Evolutionary conservation across 2,797 vertebrate genomes (phyloP).

Genomic region (Peromyscus attwateri): DNA sequence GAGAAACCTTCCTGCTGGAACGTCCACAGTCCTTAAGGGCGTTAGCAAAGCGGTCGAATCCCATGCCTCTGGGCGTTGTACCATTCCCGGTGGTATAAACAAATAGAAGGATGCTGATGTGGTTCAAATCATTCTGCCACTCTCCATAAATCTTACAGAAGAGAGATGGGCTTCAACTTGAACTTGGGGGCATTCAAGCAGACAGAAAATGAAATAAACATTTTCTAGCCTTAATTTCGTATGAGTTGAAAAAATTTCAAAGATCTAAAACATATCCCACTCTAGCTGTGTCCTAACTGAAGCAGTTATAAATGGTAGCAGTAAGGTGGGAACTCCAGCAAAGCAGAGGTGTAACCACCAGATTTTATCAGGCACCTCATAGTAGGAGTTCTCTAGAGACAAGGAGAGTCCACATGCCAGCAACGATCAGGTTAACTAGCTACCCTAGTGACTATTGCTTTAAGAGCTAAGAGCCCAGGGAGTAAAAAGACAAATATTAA

Average conservation of each 20-base stretch:
- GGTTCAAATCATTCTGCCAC: neutral
- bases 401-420: neutral
- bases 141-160: neutral
- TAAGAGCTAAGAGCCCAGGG: neutral
- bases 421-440: neutral
- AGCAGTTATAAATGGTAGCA: neutral
- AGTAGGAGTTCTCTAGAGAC: neutral
- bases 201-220: neutral
- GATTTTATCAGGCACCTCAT: neutral
- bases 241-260: neutral
- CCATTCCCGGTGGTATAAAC: neutral
- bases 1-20: neutral
- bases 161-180: neutral
- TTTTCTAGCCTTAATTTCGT: neutral
- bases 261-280: neutral
- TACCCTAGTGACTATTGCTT: neutral
- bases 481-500: neutral
- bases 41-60: neutral
- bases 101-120: neutral
- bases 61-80: fast-evolving
- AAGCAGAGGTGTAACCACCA: neutral
- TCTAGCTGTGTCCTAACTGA: neutral
- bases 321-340: neutral
- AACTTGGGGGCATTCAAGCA: fast-evolving
- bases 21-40: fast-evolving